Evolutionary conservation across 2,888 invertebrate species (phyloP), one percentile per base, ranked within the genome.

Genomic region (Platerodrilus igneus): DNA sequence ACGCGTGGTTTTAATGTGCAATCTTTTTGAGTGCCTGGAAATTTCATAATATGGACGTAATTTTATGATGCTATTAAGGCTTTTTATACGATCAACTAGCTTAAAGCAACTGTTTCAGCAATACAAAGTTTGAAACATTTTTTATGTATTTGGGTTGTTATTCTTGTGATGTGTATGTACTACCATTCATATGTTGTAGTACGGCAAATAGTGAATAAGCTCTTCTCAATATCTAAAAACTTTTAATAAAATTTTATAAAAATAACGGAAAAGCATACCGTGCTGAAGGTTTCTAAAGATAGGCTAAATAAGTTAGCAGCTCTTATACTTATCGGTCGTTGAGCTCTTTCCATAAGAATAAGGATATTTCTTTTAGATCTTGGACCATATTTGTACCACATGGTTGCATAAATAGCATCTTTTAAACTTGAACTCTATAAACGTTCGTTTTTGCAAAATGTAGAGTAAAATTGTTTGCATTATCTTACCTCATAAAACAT

Each of bases 221-320:
- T 27, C 50, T 40, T 32, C 48, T 41, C 17, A 55, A 35, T 9
- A 55, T 52, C 55, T 55, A 36, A 40, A 55, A 55, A 15, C 17
- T 7, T 14, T n/a, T 9, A 29, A 5, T 17, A 17, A 18, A 19
- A 19, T 18, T 8, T 11, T 16, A 9, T n/a, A n/a, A n/a, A n/a
- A n/a, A 10, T 7, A 10, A 17, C 3, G 4, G 9, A 6, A 29
- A 5, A 15, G 57, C 66, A 63, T 52, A 73, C 75, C 68, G 66
- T 69, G 26, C 70, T 55, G 52, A 72, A 75, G 9, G 74, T 73
- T 34, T 67, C 61, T 4, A 75, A 63, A 0, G 74, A 73, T 22
- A 75, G 68, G 34, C 72, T 69, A 23, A 75, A 62, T 41, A 73
- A 53, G 48, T 57, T 64, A 2, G 66, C 71, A 45, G 73, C 73